Evolutionary conservation across 2,113 vertebrate genomes (phyloP), one percentile per base, ranked within the genome.

Genomic region (Pimephales promelas): DNA sequence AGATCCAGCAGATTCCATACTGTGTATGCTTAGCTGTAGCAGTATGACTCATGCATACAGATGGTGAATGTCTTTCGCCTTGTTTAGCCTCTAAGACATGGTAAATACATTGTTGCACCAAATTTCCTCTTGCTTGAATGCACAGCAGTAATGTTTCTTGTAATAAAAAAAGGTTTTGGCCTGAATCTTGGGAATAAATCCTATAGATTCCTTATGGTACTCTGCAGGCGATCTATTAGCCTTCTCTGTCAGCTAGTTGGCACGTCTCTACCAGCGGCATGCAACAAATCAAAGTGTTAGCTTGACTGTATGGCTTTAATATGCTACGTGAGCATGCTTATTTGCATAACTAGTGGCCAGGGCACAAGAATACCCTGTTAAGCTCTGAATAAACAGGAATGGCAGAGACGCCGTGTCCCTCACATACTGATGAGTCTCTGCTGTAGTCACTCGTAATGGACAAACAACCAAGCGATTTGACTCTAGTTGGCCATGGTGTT

Each of bases 391-490:
- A 81, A 81, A 68, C 62, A 66, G 79, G 45, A 81, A 54, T 56
- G 64, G 49, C 47, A 70, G 56, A 81, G 64, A 81, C 28, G 6
- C 31, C 0, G 24, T 64, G 45, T 71, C 20, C 28, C 47, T n/a
- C 47, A 71, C 79, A 81, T 81, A 81, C 79, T 81, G 79, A 81
- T 81, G 47, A 81, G 64, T 36, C 3, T 47, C 64, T 66, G 64
- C 31, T 70, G 20, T 24, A 18, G 5, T 64, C 77, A 5, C 13
- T n/a, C 24, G 4, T 40, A 31, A 66, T 70, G 79, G 62, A 70
- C 64, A 70, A 81, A 56, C 40, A 40, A n/a, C 36, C 22, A 16
- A 13, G 57, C 57, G 1, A 54, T 62, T 79, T 79, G 24, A 47
- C 57, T 64, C 18, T 28, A 79, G 56, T 62, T 64, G 76, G 76